A percentile compares a stretch with the other conserved stretches of the same genome.
phyloP scores from a whole-genome alignment of 2,113 vertebrate species.

The Centropus bengalensis region DNA sequence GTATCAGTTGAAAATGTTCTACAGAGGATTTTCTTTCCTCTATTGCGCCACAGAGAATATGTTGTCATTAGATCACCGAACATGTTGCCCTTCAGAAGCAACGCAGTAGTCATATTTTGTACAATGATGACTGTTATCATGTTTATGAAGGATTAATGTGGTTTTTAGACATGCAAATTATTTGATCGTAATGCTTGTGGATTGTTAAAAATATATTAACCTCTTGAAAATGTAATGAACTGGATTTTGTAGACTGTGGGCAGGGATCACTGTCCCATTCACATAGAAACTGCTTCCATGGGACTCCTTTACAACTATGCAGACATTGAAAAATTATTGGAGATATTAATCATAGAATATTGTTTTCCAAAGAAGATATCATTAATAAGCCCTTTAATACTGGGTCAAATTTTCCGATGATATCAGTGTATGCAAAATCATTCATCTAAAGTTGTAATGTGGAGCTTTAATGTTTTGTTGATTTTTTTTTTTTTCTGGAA shows the following conservation, averaged over 20 bases:
- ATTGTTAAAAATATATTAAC: not conserved
- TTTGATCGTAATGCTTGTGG: not conserved
- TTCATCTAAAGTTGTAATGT: not conserved
- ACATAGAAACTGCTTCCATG: not conserved
- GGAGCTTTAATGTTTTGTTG: not conserved
- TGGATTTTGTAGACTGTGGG: not conserved
- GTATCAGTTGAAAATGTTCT: not conserved
- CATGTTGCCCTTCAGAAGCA: not conserved
- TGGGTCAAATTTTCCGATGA: not conserved
- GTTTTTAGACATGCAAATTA: not conserved
- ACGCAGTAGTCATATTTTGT: not conserved
- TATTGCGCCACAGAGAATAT: not conserved
- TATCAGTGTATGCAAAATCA: not conserved
- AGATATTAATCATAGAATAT: not conserved
- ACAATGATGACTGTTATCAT: not conserved
- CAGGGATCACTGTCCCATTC: not conserved
- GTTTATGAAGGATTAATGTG: not conserved
- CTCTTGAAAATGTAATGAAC: not conserved
- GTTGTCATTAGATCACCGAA: not conserved
- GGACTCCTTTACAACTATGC: not conserved
- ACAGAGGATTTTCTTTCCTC: not conserved
- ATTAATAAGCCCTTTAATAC: not conserved
- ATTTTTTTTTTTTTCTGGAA: not conserved
- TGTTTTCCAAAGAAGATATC: not conserved
- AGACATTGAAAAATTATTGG: not conserved